These are phyloP conservation scores for Penaeus japonicus DNA, from an alignment of 1,140 invertebrate species.

Conservation along the genomic window DNA sequence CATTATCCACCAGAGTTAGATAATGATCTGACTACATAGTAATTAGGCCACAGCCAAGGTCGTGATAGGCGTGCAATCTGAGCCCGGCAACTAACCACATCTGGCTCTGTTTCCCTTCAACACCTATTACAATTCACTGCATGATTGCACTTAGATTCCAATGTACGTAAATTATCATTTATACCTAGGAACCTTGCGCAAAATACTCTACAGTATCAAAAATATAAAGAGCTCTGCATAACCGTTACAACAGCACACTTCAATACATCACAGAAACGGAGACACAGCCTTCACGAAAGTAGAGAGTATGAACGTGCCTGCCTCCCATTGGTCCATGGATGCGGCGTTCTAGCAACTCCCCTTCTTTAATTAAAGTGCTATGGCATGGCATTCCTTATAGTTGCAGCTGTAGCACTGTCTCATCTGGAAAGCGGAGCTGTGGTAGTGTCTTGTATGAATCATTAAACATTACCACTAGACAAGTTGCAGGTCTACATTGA, in stretches of 20 bases:
- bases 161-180: constrained; percentile 50
- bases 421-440: too few relatives aligned
- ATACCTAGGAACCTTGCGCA: constrained; percentile 60
- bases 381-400: too few relatives aligned
- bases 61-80: neutral
- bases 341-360: neutral
- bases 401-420: too few relatives aligned
- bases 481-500: too few relatives aligned
- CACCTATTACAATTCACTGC: constrained; percentile 7
- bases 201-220: constrained; percentile 61
- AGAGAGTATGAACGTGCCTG: constrained; percentile 51
- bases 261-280: constrained; percentile 60
- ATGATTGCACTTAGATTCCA: constrained; percentile 44
- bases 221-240: constrained; percentile 61
- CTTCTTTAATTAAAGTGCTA: too few relatives aligned
- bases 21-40: too few relatives aligned
- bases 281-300: constrained; percentile 60
- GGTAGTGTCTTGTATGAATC: too few relatives aligned
- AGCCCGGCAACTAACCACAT: neutral
- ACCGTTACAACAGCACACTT: constrained; percentile 60
- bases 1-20: too few relatives aligned
- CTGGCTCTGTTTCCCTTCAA: neutral
- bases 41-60: neutral
- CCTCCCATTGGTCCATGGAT: constrained; percentile 29
- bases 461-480: too few relatives aligned